Evolutionary conservation across 2,797 vertebrate genomes (phyloP), one percentile per base, ranked within the genome.

Genomic region (Chrysocyon brachyurus): DNA sequence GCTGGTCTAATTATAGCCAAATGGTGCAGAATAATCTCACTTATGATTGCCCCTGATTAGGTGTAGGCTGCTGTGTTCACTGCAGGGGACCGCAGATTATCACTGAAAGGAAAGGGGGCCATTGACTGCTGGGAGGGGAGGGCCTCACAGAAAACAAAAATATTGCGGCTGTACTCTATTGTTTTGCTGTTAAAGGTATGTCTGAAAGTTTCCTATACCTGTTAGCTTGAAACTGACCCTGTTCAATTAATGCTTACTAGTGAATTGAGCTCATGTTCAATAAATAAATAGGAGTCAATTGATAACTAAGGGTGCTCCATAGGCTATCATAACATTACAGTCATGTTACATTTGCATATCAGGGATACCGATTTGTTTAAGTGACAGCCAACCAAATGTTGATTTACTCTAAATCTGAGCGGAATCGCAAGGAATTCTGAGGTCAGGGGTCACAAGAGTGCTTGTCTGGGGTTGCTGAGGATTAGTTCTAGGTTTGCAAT

Each of bases 21-120:
- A 96, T 66, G 81, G 92, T 91, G 83, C 61, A 68, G 97, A 97
- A 92, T 6, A 31, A 75, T 96, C 96, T 96, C 82, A 81, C 94
- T 94, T 97, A 96, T 81, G 97, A 98, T 98, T 98, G 15, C 96
- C n/a, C 93, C 70, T 97, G 22, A 89, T 98, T 97, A 72, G 92
- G 81, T 95, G 85, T n/a, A 92, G 66, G 56, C 72, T 95, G 63
- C 82, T 97, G 87, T 84, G 73, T 36, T 95, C 78, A 12, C 96
- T 11, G 33, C 75, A 14, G 90, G 64, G 91, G 54, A 31, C 89
- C 61, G 79, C 2, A 40, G 81, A 93, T 93, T 79, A 96, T 64
- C 96, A 95, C 54, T 81, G 89, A 59, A 40, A 95, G 8, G 54
- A n/a, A 78, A n/a, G 64, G 56, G 78, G 78, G 79, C 95, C 90